Base-by-base conservation (phyloP, 2,797 vertebrate species). In the Pipistrellus pipistrellus region DNA sequence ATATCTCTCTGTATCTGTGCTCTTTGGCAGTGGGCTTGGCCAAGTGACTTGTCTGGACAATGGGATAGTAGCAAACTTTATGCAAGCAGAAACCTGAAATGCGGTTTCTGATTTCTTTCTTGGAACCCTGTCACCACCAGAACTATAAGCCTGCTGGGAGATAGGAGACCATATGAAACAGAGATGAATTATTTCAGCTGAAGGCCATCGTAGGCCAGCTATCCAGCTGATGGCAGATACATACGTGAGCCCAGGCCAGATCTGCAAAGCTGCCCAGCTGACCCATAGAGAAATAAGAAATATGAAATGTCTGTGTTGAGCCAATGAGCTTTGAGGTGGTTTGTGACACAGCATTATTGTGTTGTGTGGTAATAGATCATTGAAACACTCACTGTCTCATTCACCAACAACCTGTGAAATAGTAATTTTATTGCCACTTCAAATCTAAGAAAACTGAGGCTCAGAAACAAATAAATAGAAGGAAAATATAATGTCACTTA, bases 11-110 rank as follows among this genome's bases (percentile, higher is more conserved):
- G 9, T 57, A 76, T 80, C 41, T 85, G 27, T 77, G 66, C 55
- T 51, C 51, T 88, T 90, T 85, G 89, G 46, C 91, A 82, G 35
- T 81, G 32, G 46, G 25, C 8, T 91, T 93, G 64, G 27, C 62
- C 57, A 32, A 8, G 17, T 30, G 38, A 89, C 68, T 95, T 95
- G 4, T 95, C 81, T 87, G 41, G 87, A 57, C 55, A 69, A 68
- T 62, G 20, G 46, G 38, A 80, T 38, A 77, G n/a, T 27, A 83
- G 51, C 44, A 94, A 62, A 94, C n/a, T 71, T 57, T 32, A 91
- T 73, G 53, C 64, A 93, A 92, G 82, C 66, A 88, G 78, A 95
- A 93, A 95, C 90, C 95, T 92, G 64, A 95, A 82, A 64, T 69
- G 82, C 91, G 68, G 27, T 84, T 93, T 93, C 86, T 32, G 23